These are phyloP conservation scores for Drosophila quadrilineata DNA, from an alignment of 1,140 invertebrate species.

Conservation along the genomic window DNA sequence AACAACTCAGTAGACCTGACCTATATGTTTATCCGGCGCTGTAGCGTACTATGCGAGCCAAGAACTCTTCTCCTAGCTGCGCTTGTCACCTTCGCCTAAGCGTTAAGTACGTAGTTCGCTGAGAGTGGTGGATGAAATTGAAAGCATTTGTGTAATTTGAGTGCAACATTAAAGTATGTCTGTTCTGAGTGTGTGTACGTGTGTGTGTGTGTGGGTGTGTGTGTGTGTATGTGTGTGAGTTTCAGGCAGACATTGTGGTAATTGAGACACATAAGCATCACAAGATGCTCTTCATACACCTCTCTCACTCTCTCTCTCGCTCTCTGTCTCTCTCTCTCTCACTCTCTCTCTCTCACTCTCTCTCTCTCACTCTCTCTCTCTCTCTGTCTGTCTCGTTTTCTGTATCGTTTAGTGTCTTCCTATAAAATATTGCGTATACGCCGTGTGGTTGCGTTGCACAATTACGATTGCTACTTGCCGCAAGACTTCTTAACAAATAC, in stretches of 20 bases:
- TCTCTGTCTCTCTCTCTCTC: not conserved
- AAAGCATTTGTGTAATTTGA: slow-evolving; percentile 46
- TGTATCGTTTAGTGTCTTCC: not conserved
- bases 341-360: not conserved
- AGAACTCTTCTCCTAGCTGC: not conserved
- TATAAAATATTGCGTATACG: slow-evolving; percentile 45
- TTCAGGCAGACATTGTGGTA: slow-evolving; percentile 26
- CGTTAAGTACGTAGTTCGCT: not conserved
- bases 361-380: not conserved
- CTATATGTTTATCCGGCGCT: no score
- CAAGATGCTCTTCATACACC: no score
- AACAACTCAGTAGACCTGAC: no score
- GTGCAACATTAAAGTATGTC: slow-evolving; percentile 35
- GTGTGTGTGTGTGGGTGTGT: no score
- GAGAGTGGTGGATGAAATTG: slow-evolving; percentile 24
- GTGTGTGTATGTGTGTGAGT: no score
- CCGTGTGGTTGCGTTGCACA: slow-evolving; percentile 27
- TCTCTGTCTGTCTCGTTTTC: not conserved
- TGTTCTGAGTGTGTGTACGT: slow-evolving; percentile 17
- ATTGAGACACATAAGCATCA: slow-evolving; percentile 31
- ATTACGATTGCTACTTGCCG: no score
- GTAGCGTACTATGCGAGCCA: no score
- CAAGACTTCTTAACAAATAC: no score
- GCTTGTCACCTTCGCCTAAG: not conserved
- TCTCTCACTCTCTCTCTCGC: not conserved